A percentile compares a stretch with the other conserved stretches of the same genome.
Evolutionary conservation across 1,140 invertebrate genomes (phyloP).

Genomic region (Macrocentrus cingulum): DNA sequence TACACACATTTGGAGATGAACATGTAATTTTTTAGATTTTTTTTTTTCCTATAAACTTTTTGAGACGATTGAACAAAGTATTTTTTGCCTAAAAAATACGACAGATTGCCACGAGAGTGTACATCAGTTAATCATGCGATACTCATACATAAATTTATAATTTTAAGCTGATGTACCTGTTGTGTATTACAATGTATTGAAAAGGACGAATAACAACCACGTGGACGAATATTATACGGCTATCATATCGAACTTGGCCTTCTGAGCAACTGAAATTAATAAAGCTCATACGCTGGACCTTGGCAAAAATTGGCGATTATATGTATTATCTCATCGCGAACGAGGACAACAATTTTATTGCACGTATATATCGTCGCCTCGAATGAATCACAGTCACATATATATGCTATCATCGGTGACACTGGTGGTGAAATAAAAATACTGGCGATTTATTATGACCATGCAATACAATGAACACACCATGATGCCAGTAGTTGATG

Average conservation of each 20-base stretch:
- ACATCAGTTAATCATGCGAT: too few species aligned
- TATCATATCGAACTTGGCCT: conserved; percentile 40
- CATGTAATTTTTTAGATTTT: too few species aligned
- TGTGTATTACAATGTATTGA: too few species aligned
- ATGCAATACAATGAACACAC: conserved; percentile 77
- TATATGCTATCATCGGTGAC: conserved; percentile 17
- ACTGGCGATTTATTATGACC: conserved; percentile 72
- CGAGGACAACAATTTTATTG: conserved; percentile 41
- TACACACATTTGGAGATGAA: too few species aligned
- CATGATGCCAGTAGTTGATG: conserved; percentile 73
- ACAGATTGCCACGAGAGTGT: too few species aligned
- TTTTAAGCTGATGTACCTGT: too few species aligned
- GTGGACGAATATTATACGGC: conserved; percentile 25
- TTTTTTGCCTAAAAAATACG: too few species aligned
- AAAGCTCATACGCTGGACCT: conserved; percentile 34
- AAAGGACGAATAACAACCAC: too few species aligned
- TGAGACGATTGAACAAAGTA: neutral
- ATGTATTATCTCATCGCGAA: conserved; percentile 41
- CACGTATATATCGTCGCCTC: conserved; percentile 27
- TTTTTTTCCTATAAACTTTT: neutral
- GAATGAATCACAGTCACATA: conserved; percentile 22
- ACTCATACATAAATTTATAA: too few species aligned
- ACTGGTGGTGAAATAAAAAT: conserved; percentile 4
- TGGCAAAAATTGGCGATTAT: conserved; percentile 38
- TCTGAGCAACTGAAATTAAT: conserved; percentile 39